phyloP scores from a whole-genome alignment of 1,140 invertebrate genomes.

The Lucilia cuprina region DNA sequence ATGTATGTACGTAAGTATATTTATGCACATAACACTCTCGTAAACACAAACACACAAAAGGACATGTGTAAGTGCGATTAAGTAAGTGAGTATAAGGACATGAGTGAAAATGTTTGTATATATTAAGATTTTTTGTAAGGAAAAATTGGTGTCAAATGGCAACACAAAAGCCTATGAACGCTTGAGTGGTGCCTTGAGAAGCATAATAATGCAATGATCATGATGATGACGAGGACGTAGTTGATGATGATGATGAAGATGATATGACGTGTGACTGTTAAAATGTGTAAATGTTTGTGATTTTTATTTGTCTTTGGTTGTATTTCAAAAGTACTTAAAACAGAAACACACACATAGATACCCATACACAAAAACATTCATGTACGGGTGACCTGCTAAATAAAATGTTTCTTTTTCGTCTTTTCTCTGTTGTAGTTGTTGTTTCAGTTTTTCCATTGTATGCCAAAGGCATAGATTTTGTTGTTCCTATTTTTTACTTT shows the following conservation, averaged over 20 bases:
- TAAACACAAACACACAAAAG: background rate
- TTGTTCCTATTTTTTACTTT: background rate
- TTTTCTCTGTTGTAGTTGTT: background rate
- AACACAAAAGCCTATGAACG: slow-evolving; percentile 34
- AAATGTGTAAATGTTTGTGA: background rate
- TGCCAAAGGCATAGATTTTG: background rate
- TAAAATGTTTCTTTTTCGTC: background rate
- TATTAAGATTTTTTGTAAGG: background rate
- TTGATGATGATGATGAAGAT: background rate
- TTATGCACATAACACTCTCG: background rate
- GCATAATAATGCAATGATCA: slow-evolving; percentile 31
- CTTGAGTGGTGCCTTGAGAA: slow-evolving; percentile 32
- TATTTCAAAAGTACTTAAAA: background rate
- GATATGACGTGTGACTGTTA: background rate
- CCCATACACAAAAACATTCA: background rate
- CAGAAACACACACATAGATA: background rate
- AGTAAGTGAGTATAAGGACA: background rate
- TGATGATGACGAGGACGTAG: background rate
- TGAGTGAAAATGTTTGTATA: background rate
- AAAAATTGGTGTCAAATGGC: slow-evolving; percentile 31
- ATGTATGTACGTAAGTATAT: background rate
- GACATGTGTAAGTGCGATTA: background rate
- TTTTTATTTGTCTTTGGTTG: background rate
- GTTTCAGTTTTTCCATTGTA: background rate
- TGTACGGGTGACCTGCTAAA: background rate